phyloP scores from a whole-genome alignment of 2,888 invertebrate species.

The Lapara coniferarum region DNA sequence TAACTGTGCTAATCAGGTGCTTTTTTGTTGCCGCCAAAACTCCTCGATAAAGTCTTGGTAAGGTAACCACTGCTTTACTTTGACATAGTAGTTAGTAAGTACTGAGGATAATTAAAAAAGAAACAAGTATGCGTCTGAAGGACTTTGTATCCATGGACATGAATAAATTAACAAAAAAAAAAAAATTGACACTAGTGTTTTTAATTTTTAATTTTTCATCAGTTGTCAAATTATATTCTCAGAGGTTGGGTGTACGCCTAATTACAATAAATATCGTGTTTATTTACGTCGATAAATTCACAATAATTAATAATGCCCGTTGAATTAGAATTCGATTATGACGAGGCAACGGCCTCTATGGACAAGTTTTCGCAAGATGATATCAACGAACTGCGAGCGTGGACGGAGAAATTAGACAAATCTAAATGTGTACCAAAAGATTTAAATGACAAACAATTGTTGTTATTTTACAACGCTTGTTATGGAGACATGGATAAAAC shows the following conservation, averaged over 20 bases:
- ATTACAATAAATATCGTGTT: constrained; percentile 23
- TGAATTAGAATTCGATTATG: constrained; percentile 74
- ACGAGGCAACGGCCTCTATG: constrained; percentile 68
- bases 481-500: constrained; percentile 83
- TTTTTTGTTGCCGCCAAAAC: too few species aligned
- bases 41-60: too few species aligned
- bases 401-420: constrained; percentile 77
- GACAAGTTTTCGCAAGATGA: constrained; percentile 78
- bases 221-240: constrained; percentile 67
- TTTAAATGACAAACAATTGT: constrained; percentile 84
- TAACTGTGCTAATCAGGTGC: too few species aligned
- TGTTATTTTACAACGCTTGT: constrained; percentile 87
- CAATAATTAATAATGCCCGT: constrained; percentile 60
- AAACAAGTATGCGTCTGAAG: too few species aligned
- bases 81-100: too few species aligned
- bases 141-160: too few species aligned
- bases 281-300: constrained; percentile 39
- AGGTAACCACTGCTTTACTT: too few species aligned
- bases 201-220: constrained; percentile 34
- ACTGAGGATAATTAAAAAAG: too few species aligned
- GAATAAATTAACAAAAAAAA: too few species aligned
- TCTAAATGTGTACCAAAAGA: constrained; percentile 79
- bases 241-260: constrained; percentile 46
- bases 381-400: constrained; percentile 70
- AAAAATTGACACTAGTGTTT: too few species aligned